Percentiles rank a stretch among this genome's conserved stretches.
phyloP scores from a whole-genome alignment of 1,140 invertebrate species.

The Batillaria attramentaria region DNA sequence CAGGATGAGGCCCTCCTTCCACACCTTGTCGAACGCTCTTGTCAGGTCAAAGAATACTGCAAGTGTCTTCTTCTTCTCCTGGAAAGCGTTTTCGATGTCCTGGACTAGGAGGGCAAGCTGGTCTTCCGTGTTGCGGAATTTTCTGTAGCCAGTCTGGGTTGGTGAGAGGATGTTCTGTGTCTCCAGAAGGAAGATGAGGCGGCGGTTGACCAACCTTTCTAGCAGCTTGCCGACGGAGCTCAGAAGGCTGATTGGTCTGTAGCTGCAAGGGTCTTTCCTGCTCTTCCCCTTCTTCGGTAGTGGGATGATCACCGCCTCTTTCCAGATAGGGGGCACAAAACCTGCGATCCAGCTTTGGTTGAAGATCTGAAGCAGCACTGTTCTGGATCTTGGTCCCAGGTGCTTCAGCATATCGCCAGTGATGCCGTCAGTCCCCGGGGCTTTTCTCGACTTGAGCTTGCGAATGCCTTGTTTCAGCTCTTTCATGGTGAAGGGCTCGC shows the following conservation, averaged over 20 bases:
- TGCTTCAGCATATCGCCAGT: conserved; percentile 37
- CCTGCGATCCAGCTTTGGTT: conserved; percentile 35
- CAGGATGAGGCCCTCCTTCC: conserved; percentile 16
- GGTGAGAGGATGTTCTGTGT: conserved; percentile 5
- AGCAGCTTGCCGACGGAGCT: conserved; percentile 33
- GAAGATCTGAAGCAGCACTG: conserved; percentile 34
- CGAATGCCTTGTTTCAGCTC: too few species aligned
- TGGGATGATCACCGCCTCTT: conserved; percentile 24
- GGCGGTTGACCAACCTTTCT: conserved; percentile 11
- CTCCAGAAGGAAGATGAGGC: conserved; percentile 14
- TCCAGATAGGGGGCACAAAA: conserved; percentile 28
- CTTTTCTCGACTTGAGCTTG: conserved; percentile 31
- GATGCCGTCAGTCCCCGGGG: conserved; percentile 35
- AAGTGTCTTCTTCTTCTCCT: neutral
- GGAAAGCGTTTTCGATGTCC: conserved; percentile 24
- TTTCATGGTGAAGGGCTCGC: neutral
- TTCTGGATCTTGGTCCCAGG: neutral
- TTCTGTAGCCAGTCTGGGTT: conserved; percentile 27
- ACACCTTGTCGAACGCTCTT: conserved; percentile 31
- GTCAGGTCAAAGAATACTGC: neutral
- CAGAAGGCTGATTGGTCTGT: conserved; percentile 33
- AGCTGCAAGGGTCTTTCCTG: conserved; percentile 20
- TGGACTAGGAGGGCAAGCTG: conserved; percentile 21
- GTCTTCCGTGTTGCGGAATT: conserved; percentile 27
- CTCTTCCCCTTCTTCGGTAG: conserved; percentile 38